A percentile compares a stretch with the other conserved stretches of the same genome.
Conservation (phyloP, 2,797 vertebrate species). For the Gephyroberyx darwinii region DNA sequence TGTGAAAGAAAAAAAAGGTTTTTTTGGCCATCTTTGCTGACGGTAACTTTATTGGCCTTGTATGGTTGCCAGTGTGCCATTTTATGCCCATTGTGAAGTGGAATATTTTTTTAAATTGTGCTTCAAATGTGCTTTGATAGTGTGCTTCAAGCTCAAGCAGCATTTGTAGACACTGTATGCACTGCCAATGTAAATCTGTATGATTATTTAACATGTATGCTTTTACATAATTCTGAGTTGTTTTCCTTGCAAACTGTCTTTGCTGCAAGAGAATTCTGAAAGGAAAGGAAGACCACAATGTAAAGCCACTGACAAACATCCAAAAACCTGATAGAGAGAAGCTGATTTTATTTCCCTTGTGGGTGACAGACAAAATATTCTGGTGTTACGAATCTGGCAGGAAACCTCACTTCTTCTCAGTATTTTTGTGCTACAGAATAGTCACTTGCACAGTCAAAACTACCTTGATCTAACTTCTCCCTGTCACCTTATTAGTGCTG, state of each 20-base stretch:
- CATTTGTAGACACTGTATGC: too few species aligned
- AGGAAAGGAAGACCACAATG: not conserved
- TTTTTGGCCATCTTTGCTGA: too few species aligned
- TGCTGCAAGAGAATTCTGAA: not conserved
- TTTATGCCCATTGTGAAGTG: too few species aligned
- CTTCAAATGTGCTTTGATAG: not conserved
- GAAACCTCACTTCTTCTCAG: slow-evolving; percentile 4
- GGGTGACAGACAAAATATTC: not conserved
- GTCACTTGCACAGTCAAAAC: slow-evolving; percentile 6
- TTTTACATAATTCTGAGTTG: not conserved
- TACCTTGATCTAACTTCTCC: slow-evolving; percentile 31
- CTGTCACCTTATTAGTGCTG: slow-evolving; percentile 65
- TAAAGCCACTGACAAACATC: not conserved
- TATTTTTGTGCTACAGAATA: slow-evolving; percentile 5
- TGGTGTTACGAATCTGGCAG: not conserved
- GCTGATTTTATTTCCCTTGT: not conserved
- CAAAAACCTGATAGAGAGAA: not conserved
- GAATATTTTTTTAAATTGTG: too few species aligned
- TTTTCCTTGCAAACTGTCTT: slow-evolving; percentile 2
- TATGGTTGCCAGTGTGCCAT: too few species aligned
- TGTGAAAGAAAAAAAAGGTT: too few species aligned
- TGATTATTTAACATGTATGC: too few species aligned
- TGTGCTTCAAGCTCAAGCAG: not conserved
- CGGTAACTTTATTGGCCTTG: too few species aligned
- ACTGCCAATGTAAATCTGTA: too few species aligned